Percentiles rank a stretch among this genome's conserved stretches.
Evolutionary conservation across 2,797 vertebrate species (phyloP).

Genomic region (Sebastes hubbsi): DNA sequence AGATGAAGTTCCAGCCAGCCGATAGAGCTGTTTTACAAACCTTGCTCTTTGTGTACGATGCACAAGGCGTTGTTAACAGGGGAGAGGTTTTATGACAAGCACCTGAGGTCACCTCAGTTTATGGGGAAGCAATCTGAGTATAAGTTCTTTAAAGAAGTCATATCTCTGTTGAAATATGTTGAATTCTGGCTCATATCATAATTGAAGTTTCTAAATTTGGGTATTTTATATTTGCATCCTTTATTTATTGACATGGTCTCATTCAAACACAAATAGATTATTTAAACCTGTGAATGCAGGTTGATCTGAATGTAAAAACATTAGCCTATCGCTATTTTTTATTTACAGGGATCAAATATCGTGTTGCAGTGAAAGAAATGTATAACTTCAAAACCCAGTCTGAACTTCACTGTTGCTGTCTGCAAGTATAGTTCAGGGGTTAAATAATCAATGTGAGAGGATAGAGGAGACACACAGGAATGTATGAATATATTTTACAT

Average conservation of each 20-base stretch:
- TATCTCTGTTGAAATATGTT: slow-evolving; percentile 69
- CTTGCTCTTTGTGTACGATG: slow-evolving; percentile 70
- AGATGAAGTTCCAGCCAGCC: slow-evolving; percentile 67
- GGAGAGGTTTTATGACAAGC: slow-evolving; percentile 70
- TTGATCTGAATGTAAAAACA: slow-evolving; percentile 88
- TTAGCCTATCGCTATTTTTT: slow-evolving; percentile 83
- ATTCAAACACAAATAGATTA: slow-evolving; percentile 82
- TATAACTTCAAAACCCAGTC: slow-evolving; percentile 77
- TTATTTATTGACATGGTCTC: slow-evolving; percentile 83
- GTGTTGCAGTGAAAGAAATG: slow-evolving; percentile 84
- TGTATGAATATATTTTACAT: slow-evolving; percentile 83
- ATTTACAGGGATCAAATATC: slow-evolving; percentile 84
- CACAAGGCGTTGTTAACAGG: slow-evolving; percentile 66
- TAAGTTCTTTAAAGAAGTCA: slow-evolving; percentile 64
- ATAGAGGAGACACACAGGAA: slow-evolving; percentile 84
- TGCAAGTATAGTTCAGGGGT: slow-evolving; percentile 80
- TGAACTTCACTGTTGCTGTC: slow-evolving; percentile 77
- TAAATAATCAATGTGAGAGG: slow-evolving; percentile 82
- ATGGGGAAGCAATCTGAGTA: slow-evolving; percentile 72
- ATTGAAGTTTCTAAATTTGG: slow-evolving; percentile 80
- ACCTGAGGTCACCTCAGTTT: slow-evolving; percentile 74
- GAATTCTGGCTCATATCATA: slow-evolving; percentile 76
- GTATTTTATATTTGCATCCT: slow-evolving; percentile 79
- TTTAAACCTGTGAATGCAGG: slow-evolving; percentile 84
- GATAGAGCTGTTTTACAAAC: slow-evolving; percentile 71